phyloP scores from a whole-genome alignment of 2,888 invertebrate genomes.

The Aporophyla nigra region DNA sequence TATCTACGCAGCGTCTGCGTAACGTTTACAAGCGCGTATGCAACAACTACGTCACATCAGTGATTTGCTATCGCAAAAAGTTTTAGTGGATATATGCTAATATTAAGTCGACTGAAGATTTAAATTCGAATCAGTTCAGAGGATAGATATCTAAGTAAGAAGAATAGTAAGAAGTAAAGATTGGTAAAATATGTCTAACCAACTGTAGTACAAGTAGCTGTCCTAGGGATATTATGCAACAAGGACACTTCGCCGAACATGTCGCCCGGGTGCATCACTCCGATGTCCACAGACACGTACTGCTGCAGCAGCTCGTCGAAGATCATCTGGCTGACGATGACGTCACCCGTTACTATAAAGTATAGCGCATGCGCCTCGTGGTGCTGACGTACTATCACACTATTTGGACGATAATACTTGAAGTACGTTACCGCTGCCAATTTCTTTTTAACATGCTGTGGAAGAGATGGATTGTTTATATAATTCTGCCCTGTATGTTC shows the following conservation, averaged over 20 bases:
- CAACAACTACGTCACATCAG: no score
- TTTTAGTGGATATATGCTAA: no score
- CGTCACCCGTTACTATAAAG: conserved; percentile 92
- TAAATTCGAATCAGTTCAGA: neutral
- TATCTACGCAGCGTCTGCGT: no score
- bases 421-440: conserved; percentile 92
- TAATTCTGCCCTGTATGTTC: neutral
- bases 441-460: conserved; percentile 91
- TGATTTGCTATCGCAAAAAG: no score
- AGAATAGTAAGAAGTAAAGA: no score
- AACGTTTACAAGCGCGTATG: no score
- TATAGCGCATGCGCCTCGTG: conserved; percentile 92
- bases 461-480: conserved; percentile 6
- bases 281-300: conserved; percentile 86
- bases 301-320: conserved; percentile 89
- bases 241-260: conserved; percentile 93
- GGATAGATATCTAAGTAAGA: neutral
- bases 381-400: conserved; percentile 92
- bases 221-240: conserved; percentile 91
- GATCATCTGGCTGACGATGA: conserved; percentile 86
- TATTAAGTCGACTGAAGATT: neutral
- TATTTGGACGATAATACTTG: conserved; percentile 91
- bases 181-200: conserved; percentile 77
- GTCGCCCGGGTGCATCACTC: conserved; percentile 90
- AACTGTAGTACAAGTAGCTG: conserved; percentile 91